Conservation (phyloP, 2,113 vertebrate species). For the Hydropotes inermis region DNA sequence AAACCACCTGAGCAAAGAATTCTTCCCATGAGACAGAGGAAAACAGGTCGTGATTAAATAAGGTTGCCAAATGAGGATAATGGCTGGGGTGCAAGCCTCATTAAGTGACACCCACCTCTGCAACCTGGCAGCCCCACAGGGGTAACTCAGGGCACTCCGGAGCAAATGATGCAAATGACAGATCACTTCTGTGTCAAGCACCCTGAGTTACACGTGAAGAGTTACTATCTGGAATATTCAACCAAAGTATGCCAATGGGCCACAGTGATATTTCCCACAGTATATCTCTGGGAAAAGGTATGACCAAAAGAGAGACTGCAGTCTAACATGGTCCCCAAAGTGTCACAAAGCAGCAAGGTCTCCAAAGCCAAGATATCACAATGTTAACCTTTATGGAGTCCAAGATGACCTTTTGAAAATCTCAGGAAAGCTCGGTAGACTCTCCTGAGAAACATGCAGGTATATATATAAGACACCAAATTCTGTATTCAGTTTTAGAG, state of each 20-base stretch:
- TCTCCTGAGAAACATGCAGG: neutral
- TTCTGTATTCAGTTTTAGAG: neutral
- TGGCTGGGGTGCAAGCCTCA: neutral
- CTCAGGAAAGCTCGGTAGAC: neutral
- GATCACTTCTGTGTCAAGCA: neutral
- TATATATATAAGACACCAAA: neutral
- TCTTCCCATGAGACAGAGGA: slow-evolving; percentile 22
- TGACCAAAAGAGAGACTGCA: neutral
- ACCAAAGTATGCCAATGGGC: neutral
- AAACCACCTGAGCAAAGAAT: slow-evolving; percentile 27
- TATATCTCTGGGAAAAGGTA: neutral
- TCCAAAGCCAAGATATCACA: neutral
- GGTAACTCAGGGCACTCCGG: neutral
- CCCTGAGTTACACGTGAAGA: neutral
- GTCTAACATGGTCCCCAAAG: neutral
- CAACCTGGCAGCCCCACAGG: neutral
- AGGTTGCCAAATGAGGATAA: neutral
- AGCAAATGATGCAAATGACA: neutral
- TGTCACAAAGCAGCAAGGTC: neutral
- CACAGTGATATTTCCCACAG: neutral
- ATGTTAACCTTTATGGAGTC: neutral
- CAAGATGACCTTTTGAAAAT: neutral
- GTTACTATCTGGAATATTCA: neutral
- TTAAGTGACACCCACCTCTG: neutral
- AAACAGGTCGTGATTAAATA: neutral